Percentiles rank a stretch among this genome's conserved stretches.
phyloP scores from a whole-genome alignment of 2,113 vertebrate species.

The Lagopus muta region DNA sequence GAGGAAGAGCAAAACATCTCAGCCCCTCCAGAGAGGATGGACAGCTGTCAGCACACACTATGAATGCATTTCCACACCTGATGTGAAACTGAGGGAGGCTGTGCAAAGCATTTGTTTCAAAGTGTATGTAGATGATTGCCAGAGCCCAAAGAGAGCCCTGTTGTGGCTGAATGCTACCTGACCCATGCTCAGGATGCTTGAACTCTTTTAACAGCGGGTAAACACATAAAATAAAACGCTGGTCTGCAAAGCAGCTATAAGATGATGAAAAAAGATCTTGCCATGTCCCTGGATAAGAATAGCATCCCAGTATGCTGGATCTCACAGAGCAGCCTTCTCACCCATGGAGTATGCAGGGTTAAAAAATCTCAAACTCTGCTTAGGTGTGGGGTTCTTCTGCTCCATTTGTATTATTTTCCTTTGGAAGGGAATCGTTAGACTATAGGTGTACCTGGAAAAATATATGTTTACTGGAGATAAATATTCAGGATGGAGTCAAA shows the following conservation, averaged over 20 bases:
- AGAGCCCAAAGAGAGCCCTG: rapidly evolving
- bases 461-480: background rate
- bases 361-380: background rate
- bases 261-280: background rate
- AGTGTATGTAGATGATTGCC: background rate
- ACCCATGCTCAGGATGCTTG: rapidly evolving
- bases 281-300: background rate
- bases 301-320: background rate
- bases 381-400: background rate
- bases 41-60: background rate
- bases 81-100: background rate
- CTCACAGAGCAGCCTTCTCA: background rate
- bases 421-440: background rate
- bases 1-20: background rate
- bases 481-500: background rate
- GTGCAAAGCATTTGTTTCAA: background rate
- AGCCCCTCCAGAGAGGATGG: background rate
- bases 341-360: background rate
- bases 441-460: background rate
- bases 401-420: background rate
- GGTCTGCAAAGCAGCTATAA: background rate
- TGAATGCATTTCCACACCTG: background rate
- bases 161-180: rapidly evolving
- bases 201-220: background rate
- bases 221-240: background rate